Base-by-base conservation (phyloP, 1,140 invertebrate species). In the Hypothenemus hampei region DNA sequence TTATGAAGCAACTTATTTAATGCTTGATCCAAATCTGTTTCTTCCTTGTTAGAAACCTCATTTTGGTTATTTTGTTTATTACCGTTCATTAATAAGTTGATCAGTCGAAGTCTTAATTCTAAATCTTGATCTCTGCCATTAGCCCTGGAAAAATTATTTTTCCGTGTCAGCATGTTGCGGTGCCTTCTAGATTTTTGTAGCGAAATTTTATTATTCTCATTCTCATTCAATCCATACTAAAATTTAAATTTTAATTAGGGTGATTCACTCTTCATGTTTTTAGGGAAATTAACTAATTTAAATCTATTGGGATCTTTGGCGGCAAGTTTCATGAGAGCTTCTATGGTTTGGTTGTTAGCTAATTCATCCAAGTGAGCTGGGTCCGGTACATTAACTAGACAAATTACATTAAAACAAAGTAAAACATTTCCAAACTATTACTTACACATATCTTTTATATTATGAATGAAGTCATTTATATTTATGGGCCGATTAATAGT, bases 71-170 rank as follows among this genome's bases (percentile, higher is more conserved):
- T 11, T 3, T 40, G 4, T 22, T 33, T 46, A 46, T 29, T 29
- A 13, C 23, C 21, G 16, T 21, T 37, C 4, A 21, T 15, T 6
- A 49, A 13, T n/a, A 49, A 8, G 10, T 49, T 35, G 3, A 49
- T 23, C 13, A 49, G 4, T 19, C 39, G 23, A 4, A 50, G 36
- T 21, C 23, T 50, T 22, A 50, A 24, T 19, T 39, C n/a, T 26
- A 39, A 0, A 39, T 50, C 47, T 10, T 50, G 35, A 2, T n/a
- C 16, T 37, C 19, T 50, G n/a, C 22, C 18, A 18, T 31, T 50
- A 24, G 20, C 20, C 13, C 47, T 50, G 0, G 45, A 24, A n/a
- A 16, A 7, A 26, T 15, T 18, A 24, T 45, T 4, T 13, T 45
- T 15, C 29, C 24, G 10, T 15, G n/a, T 26, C n/a, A 20, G 18